A percentile compares a stretch with the other conserved stretches of the same genome.
Conservation (phyloP, 2,113 vertebrate species). For the Drymodes brunneopygia region DNA sequence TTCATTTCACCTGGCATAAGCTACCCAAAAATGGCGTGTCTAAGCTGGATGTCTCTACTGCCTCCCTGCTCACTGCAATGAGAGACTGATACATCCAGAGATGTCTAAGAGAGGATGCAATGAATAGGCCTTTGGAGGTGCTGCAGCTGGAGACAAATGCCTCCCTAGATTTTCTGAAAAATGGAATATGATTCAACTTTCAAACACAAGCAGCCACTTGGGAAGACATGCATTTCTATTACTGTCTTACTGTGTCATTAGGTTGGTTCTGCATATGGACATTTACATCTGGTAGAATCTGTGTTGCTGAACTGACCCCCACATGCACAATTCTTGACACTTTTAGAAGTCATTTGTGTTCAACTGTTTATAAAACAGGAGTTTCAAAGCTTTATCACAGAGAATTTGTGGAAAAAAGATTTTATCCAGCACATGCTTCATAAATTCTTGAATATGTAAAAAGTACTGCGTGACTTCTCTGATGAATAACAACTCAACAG, state of each 20-base stretch:
- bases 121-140: not conserved
- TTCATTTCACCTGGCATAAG: not conserved
- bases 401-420: not conserved
- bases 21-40: rapidly evolving
- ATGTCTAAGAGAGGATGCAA: not conserved
- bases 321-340: not conserved
- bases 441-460: constrained; percentile 20
- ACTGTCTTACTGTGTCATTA: not conserved
- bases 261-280: rapidly evolving
- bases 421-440: not conserved
- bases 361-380: not conserved
- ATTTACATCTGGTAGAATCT: not conserved
- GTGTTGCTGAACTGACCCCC: not conserved
- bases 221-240: not conserved
- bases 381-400: not conserved
- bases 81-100: not conserved
- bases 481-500: constrained; percentile 30
- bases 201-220: not conserved
- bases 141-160: not conserved
- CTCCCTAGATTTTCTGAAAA: not conserved
- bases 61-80: not conserved
- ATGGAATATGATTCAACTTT: not conserved
- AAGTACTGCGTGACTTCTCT: not conserved
- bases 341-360: not conserved
- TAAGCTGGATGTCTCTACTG: not conserved